Evolutionary conservation across 1,140 invertebrate species (phyloP).

Genomic region (Protaetia brevitarsis): DNA sequence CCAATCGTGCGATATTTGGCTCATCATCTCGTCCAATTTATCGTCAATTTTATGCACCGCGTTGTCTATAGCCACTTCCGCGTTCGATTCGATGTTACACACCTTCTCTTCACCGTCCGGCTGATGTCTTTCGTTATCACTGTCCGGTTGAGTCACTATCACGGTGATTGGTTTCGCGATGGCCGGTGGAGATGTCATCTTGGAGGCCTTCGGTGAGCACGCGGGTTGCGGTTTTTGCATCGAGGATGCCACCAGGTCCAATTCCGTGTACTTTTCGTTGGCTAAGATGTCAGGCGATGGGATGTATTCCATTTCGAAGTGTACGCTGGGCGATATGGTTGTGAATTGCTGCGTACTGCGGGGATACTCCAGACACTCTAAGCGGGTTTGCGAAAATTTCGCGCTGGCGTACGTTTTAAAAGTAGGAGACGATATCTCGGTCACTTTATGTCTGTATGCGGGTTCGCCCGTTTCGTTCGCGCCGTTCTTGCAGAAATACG

Average conservation of each 20-base stretch:
- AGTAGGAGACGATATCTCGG: constrained; percentile 18
- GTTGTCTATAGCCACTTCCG: neutral
- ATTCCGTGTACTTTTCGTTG: constrained; percentile 37
- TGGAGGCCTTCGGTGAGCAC: neutral
- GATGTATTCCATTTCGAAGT: constrained; percentile 8
- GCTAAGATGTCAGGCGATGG: constrained; percentile 44
- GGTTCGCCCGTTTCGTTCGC: constrained; percentile 5
- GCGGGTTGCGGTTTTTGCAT: constrained; percentile 14
- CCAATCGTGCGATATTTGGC: constrained; percentile 45
- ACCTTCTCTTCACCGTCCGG: constrained; percentile 40
- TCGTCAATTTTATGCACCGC: constrained; percentile 25
- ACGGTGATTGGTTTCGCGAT: constrained; percentile 26
- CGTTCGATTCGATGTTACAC: constrained; percentile 18
- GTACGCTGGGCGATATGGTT: constrained; percentile 1
- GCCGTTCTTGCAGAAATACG: constrained; percentile 17
- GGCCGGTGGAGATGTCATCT: constrained; percentile 25
- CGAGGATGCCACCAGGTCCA: constrained; percentile 42
- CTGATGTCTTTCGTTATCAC: constrained; percentile 31
- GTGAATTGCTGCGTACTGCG: neutral
- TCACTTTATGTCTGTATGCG: constrained; percentile 8
- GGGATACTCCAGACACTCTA: constrained; percentile 4
- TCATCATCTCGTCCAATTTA: constrained; percentile 43
- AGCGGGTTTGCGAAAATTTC: neutral
- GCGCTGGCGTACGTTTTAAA: constrained; percentile 21
- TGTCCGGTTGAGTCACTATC: constrained; percentile 30